These are phyloP conservation scores for Xiphophorus couchianus DNA, from an alignment of 2,113 vertebrate species.

Conservation along the genomic window DNA sequence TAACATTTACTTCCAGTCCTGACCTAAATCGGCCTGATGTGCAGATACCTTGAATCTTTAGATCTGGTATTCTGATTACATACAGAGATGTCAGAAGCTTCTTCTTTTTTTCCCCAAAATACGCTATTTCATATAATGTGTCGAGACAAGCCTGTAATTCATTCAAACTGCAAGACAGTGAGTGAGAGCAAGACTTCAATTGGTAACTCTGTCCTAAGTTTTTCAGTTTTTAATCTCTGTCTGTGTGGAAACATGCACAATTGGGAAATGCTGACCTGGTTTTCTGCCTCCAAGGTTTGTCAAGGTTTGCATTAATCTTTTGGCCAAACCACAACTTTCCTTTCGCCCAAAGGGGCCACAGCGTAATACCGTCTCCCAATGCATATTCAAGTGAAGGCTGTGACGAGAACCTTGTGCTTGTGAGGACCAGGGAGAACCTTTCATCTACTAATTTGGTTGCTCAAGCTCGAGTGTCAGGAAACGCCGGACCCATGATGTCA, in stretches of 20 bases:
- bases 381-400: constrained; percentile 52
- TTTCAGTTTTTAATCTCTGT: not conserved
- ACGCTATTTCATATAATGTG: not conserved
- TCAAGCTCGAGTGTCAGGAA: constrained; percentile 51
- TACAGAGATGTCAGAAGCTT: not conserved
- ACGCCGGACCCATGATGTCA: constrained; percentile 64
- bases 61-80: constrained; percentile 5
- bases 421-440: constrained; percentile 7
- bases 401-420: constrained; percentile 24
- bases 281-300: constrained; percentile 26
- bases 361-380: constrained; percentile 50
- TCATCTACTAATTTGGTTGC: constrained; percentile 24
- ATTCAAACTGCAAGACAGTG: not conserved
- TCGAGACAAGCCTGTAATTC: not conserved
- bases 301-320: constrained; percentile 30
- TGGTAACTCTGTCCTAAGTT: not conserved
- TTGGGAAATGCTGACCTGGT: constrained; percentile 21
- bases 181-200: not conserved
- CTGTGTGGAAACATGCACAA: not conserved
- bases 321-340: constrained; percentile 26
- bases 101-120: too few relatives aligned
- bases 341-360: constrained; percentile 49
- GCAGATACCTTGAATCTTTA: constrained; percentile 42
- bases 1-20: constrained; percentile 6
- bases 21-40: constrained; percentile 17